phyloP scores from a whole-genome alignment of 2,113 vertebrate species.

The Rhinopomastus cyanomelas region DNA sequence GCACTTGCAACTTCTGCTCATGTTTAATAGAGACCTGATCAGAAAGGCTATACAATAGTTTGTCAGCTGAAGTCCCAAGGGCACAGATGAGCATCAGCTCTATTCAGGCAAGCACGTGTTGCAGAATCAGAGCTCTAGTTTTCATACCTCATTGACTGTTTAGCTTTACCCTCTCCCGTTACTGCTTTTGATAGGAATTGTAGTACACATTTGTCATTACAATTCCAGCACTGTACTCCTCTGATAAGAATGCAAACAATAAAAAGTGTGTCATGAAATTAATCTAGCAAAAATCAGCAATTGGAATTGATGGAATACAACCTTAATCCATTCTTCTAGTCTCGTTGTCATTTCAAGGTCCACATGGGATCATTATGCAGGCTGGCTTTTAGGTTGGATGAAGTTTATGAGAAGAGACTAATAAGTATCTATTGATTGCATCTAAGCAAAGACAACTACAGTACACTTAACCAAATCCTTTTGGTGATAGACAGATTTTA shows the following conservation, averaged over 20 bases:
- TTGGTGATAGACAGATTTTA: background rate
- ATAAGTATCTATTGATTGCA: conserved; percentile 4
- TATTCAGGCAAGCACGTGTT: background rate
- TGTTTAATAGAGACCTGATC: background rate
- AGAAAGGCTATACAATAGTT: background rate
- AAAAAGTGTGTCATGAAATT: conserved; percentile 24
- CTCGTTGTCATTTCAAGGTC: conserved; percentile 28
- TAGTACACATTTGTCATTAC: background rate
- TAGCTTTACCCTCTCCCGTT: background rate
- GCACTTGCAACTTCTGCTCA: background rate
- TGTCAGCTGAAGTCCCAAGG: background rate
- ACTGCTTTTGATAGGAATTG: background rate
- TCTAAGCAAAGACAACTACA: background rate
- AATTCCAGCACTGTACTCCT: background rate
- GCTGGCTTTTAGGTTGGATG: background rate
- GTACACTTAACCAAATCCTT: background rate
- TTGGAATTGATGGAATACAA: conserved; percentile 7
- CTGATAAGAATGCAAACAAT: conserved; percentile 6
- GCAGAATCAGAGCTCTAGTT: background rate
- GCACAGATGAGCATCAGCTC: background rate
- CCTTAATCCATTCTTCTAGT: conserved; percentile 27
- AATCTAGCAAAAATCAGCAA: conserved; percentile 16
- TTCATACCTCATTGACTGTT: background rate
- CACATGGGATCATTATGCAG: background rate
- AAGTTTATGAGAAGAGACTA: conserved; percentile 27